Percentiles rank a stretch among this genome's conserved stretches.
Conservation (phyloP, 2,797 vertebrate species). For the Orestias chungarensis region DNA sequence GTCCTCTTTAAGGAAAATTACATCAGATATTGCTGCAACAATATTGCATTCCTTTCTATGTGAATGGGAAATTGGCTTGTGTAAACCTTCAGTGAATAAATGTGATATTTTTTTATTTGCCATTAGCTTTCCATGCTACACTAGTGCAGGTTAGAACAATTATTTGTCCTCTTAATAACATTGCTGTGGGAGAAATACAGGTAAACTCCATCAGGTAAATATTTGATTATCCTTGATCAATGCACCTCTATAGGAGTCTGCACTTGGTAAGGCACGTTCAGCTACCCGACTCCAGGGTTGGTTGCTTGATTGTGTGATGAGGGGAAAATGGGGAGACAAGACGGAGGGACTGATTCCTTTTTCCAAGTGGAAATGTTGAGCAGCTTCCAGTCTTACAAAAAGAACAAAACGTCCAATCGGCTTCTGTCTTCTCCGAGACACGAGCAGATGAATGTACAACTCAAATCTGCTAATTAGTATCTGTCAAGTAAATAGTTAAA, state of each 20-base stretch:
- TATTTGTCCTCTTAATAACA: background rate
- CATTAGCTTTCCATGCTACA: background rate
- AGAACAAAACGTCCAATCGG: background rate
- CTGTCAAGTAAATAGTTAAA: background rate
- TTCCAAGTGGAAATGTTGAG: background rate
- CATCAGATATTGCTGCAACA: background rate
- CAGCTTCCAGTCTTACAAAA: background rate
- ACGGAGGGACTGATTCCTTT: background rate
- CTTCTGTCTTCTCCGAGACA: background rate
- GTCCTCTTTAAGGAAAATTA: conserved; percentile 21
- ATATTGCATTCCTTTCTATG: conserved; percentile 24
- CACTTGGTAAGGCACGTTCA: conserved; percentile 4
- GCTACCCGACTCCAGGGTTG: background rate
- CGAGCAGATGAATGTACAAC: background rate
- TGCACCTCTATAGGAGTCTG: background rate
- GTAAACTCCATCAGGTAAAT: background rate
- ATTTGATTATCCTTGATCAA: background rate
- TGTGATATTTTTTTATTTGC: background rate
- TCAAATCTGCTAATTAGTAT: background rate
- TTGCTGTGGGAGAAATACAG: background rate
- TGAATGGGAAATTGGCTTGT: conserved; percentile 30
- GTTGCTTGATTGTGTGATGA: background rate
- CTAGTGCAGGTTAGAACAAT: background rate
- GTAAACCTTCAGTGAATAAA: conserved; percentile 10
- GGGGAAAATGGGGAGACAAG: background rate